phyloP scores from a whole-genome alignment of 2,888 invertebrate species.

The Coronaproctus castanopsis region DNA sequence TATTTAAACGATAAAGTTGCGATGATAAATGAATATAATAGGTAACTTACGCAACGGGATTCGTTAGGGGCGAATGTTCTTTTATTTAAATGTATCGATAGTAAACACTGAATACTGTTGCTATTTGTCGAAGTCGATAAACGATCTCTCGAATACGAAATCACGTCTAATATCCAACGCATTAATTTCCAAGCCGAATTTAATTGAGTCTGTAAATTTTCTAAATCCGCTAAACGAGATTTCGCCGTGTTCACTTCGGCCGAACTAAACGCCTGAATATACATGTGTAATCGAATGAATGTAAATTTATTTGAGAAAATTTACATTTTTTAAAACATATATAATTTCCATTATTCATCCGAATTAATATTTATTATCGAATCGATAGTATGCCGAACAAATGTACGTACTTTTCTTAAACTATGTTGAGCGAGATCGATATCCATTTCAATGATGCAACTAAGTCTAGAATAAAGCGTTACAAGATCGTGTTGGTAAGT shows the following conservation, averaged over 20 bases:
- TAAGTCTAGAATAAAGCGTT: slow-evolving; percentile 74
- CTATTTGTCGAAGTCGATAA: slow-evolving; percentile 23
- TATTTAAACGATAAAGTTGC: too few relatives aligned
- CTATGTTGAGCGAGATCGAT: slow-evolving; percentile 77
- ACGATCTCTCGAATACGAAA: slow-evolving; percentile 77
- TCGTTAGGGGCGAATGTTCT: slow-evolving; percentile 17
- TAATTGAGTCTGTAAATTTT: slow-evolving; percentile 63
- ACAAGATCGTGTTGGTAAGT: slow-evolving; percentile 85
- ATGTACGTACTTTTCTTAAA: slow-evolving; percentile 46
- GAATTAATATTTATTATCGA: too few relatives aligned
- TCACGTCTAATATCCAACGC: slow-evolving; percentile 90
- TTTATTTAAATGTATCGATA: slow-evolving; percentile 23
- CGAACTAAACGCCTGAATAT: slow-evolving; percentile 58
- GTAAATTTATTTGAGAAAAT: too few relatives aligned
- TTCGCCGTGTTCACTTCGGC: slow-evolving; percentile 69
- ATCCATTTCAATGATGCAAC: slow-evolving; percentile 82
- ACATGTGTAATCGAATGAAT: not conserved
- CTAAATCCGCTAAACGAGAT: slow-evolving; percentile 58
- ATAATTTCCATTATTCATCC: too few relatives aligned
- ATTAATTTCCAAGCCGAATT: slow-evolving; percentile 83
- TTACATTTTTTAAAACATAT: too few relatives aligned
- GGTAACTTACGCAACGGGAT: slow-evolving; percentile 24
- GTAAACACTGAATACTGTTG: slow-evolving; percentile 25
- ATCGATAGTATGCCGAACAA: not conserved
- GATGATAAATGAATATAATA: too few relatives aligned